phyloP scores from a whole-genome alignment of 2,888 invertebrate genomes.

The Eutolmus rufibarbis region DNA sequence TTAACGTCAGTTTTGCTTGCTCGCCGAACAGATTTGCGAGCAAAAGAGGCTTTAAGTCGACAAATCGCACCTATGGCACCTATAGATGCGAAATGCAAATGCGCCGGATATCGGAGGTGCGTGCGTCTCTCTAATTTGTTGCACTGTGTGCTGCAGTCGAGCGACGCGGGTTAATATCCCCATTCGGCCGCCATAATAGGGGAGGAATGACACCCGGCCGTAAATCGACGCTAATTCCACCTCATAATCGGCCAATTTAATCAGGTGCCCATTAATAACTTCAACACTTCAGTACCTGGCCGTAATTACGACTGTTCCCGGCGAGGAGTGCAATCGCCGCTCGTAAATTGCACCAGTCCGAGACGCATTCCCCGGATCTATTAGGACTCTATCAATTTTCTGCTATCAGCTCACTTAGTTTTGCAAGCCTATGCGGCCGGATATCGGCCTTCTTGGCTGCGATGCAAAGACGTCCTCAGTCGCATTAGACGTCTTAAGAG shows the following conservation, averaged over 20 bases:
- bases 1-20: constrained; percentile 18
- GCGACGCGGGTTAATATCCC: background rate
- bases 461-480: background rate
- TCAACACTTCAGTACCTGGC: constrained; percentile 1
- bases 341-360: background rate
- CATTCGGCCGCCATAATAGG: background rate
- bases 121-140: background rate
- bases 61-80: background rate
- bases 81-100: background rate
- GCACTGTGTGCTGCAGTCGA: background rate
- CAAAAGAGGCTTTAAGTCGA: background rate
- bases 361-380: background rate
- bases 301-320: constrained; percentile 22
- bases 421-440: background rate
- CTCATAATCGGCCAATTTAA: constrained; percentile 13
- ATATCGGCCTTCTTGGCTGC: background rate
- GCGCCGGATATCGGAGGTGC: background rate
- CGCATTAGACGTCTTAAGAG: background rate
- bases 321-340: background rate
- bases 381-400: constrained; percentile 27
- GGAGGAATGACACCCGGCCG: background rate
- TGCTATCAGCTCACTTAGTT: constrained; percentile 21
- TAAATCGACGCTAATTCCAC: constrained; percentile 19
- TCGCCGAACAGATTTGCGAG: background rate
- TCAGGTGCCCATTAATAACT: constrained; percentile 32